Base-by-base conservation (phyloP, 2,797 vertebrate species). In the Scarus forsteni region DNA sequence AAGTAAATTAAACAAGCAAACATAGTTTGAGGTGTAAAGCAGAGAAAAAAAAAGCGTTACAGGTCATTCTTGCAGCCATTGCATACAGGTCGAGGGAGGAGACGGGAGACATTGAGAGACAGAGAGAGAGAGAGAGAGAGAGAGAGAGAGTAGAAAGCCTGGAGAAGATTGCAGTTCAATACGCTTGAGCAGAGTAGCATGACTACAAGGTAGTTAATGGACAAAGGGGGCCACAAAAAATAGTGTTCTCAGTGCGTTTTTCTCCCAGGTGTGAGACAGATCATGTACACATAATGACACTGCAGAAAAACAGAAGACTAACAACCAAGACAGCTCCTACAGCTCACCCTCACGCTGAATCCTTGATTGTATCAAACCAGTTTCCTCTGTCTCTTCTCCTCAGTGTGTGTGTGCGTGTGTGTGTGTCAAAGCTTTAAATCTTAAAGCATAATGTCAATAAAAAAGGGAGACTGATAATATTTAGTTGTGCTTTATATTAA, bases 1-100 rank as follows among this genome's bases (percentile, higher is more conserved):
- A 94, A 88, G 89, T 92, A 89, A 93, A 96, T 97, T 96, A 96
- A 96, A 97, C 95, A 95, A 92, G 94, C 95, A 94, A 95, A 96
- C 93, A 91, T 92, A 94, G 91, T 94, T 93, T 85, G 88, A 87
- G 92, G 94, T 85, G 81, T 92, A 86, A 90, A 80, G 90, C 15
- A 46, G 45, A 46, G 10, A 11, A 85, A 95, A 93, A 94, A 27
- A 96, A 88, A 85, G 85, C 93, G 94, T 91, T 94, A 95, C 95
- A 94, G 84, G 86, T 96, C 94, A 94, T 94, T 95, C 94, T 88
- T 83, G 84, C 87, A 90, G 92, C 89, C 86, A 66, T 72, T 73
- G 88, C 84, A 66, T 71, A 85, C 80, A 83, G 77, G 87, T 66
- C n/a, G 67, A 77, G 72, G 60, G 60, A 69, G 55, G 56, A 60